Percentiles rank a stretch among this genome's conserved stretches.
phyloP scores from a whole-genome alignment of 1,140 invertebrate species.

The Gonioctena quinquepunctata region DNA sequence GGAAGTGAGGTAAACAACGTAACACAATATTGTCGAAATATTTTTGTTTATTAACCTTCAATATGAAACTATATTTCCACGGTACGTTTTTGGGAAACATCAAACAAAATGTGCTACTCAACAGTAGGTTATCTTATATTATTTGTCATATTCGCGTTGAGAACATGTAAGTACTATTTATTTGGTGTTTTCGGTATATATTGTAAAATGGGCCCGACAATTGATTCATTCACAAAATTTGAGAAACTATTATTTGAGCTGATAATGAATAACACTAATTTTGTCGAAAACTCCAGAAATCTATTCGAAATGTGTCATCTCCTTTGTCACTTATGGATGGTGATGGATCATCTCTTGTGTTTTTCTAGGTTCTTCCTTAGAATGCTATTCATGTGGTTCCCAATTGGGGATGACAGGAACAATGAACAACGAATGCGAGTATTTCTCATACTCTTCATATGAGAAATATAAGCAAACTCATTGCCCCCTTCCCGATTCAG shows the following conservation, averaged over 20 bases:
- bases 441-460: slow-evolving; percentile 11
- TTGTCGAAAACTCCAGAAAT: too few relatives aligned
- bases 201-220: too few relatives aligned
- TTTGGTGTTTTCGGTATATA: too few relatives aligned
- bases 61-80: neutral
- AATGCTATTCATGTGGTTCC: slow-evolving; percentile 25
- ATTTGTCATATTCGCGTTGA: neutral
- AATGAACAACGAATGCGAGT: slow-evolving; percentile 18
- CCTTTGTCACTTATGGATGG: too few relatives aligned
- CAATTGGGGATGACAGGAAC: slow-evolving; percentile 5
- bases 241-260: too few relatives aligned
- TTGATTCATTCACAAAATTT: too few relatives aligned
- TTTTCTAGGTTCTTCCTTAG: slow-evolving; percentile 1
- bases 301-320: too few relatives aligned
- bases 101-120: slow-evolving; percentile 7
- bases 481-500: slow-evolving; percentile 16
- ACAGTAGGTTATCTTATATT: neutral
- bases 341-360: too few relatives aligned
- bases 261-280: too few relatives aligned
- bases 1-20: neutral
- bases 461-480: slow-evolving; percentile 6
- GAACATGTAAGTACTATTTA: neutral
- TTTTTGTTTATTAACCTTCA: slow-evolving; percentile 5
- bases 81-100: neutral
- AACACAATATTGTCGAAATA: neutral